These are phyloP conservation scores for Triops cancriformis DNA, from an alignment of 1,140 invertebrate species.

Conservation along the genomic window DNA sequence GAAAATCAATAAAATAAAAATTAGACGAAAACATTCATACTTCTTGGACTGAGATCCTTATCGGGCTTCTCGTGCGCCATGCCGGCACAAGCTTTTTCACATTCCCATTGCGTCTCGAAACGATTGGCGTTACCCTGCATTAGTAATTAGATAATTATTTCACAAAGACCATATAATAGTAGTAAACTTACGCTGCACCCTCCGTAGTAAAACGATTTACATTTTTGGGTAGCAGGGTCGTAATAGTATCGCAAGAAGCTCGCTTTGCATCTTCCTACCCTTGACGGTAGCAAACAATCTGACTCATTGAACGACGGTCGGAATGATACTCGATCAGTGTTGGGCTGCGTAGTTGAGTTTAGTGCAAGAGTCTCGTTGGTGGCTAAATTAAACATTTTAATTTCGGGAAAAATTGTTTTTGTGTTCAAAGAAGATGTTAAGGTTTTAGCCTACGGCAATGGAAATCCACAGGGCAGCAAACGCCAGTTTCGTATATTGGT, in stretches of 20 bases:
- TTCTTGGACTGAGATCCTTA: conserved; percentile 7
- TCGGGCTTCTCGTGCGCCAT: conserved; percentile 7
- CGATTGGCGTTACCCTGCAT: conserved; percentile 71
- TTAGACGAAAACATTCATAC: conserved; percentile 9
- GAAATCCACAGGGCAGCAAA: conserved; percentile 26
- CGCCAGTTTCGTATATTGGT: conserved; percentile 20
- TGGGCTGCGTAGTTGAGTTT: neutral
- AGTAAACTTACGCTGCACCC: conserved; percentile 74
- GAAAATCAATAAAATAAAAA: neutral
- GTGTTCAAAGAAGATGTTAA: neutral
- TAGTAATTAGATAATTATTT: too few species aligned
- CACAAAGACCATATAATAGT: too few species aligned
- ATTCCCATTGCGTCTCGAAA: conserved; percentile 65
- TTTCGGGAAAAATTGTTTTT: neutral
- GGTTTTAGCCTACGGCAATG: conserved; percentile 16
- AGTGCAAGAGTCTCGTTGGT: neutral
- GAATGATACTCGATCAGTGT: neutral
- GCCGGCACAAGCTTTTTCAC: conserved; percentile 64
- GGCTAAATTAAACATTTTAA: neutral
- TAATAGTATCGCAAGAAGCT: conserved; percentile 74
- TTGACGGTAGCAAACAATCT: conserved; percentile 62
- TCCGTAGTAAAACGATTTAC: conserved; percentile 89
- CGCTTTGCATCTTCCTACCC: conserved; percentile 69
- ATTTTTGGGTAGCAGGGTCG: conserved; percentile 70
- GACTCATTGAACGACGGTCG: neutral